Conservation (phyloP, 2,888 invertebrate species). For the Chrysotoxum bicinctum region DNA sequence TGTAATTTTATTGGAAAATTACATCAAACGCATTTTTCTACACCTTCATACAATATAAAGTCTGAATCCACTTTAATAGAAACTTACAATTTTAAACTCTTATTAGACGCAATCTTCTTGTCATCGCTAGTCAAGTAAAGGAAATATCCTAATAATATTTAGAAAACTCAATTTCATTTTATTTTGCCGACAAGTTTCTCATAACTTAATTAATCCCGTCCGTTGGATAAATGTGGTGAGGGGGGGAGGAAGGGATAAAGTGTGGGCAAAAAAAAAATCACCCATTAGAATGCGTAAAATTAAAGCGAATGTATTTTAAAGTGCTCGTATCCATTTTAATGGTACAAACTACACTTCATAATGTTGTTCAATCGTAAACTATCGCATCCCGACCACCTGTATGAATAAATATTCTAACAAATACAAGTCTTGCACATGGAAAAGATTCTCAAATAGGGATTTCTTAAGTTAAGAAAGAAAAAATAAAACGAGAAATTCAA, state of each 20-base stretch:
- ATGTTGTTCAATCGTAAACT: conserved; percentile 2
- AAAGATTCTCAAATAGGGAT: conserved; percentile 32
- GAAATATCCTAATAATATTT: conserved; percentile 2
- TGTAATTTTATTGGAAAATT: too few relatives aligned
- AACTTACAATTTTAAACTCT: background rate
- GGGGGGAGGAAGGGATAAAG: background rate
- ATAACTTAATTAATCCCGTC: background rate
- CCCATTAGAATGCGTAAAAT: conserved; percentile 39
- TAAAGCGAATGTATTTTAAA: conserved; percentile 50
- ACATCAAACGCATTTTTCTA: background rate
- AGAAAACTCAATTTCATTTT: background rate
- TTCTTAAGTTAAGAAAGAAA: conserved; percentile 6
- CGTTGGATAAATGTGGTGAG: background rate
- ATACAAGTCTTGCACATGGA: conserved; percentile 9
- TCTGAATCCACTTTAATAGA: background rate
- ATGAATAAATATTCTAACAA: background rate
- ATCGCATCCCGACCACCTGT: conserved; percentile 49
- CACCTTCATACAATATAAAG: background rate
- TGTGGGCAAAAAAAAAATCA: conserved; percentile 1
- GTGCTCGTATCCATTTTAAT: conserved; percentile 50
- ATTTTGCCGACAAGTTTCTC: conserved; percentile 10
- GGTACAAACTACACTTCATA: conserved; percentile 32
- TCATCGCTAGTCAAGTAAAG: conserved; percentile 18
- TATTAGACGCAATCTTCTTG: conserved; percentile 7
- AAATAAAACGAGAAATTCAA: conserved; percentile 32